Conservation (phyloP, 2,797 vertebrate genomes). For the Diplodus sargus region DNA sequence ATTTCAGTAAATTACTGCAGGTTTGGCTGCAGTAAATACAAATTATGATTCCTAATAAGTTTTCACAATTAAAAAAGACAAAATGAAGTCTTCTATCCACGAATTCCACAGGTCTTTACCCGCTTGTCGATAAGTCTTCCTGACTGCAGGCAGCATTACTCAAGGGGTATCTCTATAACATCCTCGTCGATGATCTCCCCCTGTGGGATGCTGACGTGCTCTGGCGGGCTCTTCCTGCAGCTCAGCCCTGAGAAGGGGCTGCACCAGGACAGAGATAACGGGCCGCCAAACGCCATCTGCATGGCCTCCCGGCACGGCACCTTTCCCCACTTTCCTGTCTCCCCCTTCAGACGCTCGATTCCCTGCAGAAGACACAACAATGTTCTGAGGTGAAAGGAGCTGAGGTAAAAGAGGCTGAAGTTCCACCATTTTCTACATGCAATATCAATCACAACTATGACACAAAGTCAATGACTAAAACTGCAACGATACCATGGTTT, state of each 20-base stretch:
- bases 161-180: conserved; percentile 84
- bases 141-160: conserved; percentile 39
- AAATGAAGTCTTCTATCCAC: background rate
- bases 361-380: conserved; percentile 83
- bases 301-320: conserved; percentile 86
- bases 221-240: conserved; percentile 63
- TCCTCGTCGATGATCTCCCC: conserved; percentile 85
- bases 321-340: conserved; percentile 89
- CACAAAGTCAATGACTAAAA: conserved; percentile 15
- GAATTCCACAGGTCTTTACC: background rate
- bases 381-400: conserved; percentile 24
- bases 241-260: conserved; percentile 89
- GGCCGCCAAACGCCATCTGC: conserved; percentile 88
- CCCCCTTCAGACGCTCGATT: conserved; percentile 94
- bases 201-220: conserved; percentile 65
- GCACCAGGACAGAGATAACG: conserved; percentile 89
- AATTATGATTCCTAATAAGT: background rate
- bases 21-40: conserved; percentile 12
- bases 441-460: conserved; percentile 5
- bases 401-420: background rate
- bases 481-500: conserved; percentile 22
- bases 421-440: conserved; percentile 34
- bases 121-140: conserved; percentile 1
- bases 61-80: conserved; percentile 2
- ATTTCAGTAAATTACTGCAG: conserved; percentile 29